phyloP scores from a whole-genome alignment of 2,113 vertebrate species.

The Craseonycteris thonglongyai region DNA sequence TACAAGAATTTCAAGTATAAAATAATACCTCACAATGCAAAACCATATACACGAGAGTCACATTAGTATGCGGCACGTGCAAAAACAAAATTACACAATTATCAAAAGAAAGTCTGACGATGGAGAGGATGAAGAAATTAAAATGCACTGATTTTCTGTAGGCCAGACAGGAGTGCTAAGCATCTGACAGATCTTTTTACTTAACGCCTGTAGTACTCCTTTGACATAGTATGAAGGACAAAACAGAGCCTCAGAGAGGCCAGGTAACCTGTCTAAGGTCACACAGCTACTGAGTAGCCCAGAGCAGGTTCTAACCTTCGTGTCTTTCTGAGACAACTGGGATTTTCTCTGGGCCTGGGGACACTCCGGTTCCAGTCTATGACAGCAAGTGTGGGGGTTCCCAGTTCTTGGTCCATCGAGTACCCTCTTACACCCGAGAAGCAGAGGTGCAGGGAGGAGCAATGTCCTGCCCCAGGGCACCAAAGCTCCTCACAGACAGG shows the following conservation, averaged over 20 bases:
- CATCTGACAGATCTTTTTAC: neutral
- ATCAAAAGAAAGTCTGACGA: neutral
- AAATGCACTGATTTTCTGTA: neutral
- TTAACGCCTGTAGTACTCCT: neutral
- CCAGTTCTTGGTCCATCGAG: fast-evolving
- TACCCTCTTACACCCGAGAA: neutral
- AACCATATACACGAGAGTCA: neutral
- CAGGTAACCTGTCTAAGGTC: neutral
- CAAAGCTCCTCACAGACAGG: neutral
- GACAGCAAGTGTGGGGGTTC: neutral
- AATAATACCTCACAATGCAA: neutral
- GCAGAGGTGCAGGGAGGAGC: neutral
- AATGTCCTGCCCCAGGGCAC: too few species aligned
- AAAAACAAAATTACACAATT: neutral
- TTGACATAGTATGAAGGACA: neutral
- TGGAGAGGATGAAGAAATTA: neutral
- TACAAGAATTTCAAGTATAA: neutral
- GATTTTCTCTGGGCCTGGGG: neutral
- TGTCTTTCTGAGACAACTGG: neutral
- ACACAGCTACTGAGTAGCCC: neutral
- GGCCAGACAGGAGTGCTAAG: neutral
- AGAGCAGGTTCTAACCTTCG: fast-evolving
- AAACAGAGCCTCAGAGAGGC: neutral
- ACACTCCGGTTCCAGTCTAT: neutral
- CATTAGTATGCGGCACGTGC: fast-evolving